Conservation (phyloP, 2,113 vertebrate genomes). For the Montifringilla adamsi region DNA sequence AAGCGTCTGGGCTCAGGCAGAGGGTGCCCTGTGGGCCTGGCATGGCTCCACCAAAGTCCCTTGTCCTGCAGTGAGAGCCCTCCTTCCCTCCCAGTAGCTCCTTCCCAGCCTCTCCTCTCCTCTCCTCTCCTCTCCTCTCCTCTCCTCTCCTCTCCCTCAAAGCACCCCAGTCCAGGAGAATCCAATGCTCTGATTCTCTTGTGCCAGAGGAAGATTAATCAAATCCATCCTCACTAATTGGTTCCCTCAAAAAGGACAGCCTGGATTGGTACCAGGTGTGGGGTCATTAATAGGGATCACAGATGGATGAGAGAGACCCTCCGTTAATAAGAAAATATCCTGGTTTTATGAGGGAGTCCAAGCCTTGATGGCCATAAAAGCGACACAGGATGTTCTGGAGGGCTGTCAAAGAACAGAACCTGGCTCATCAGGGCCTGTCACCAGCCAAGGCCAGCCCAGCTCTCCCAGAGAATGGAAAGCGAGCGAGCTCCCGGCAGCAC, state of each 20-base stretch:
- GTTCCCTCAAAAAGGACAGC: background rate
- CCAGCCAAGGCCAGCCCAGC: conserved; percentile 10
- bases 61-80: fast-evolving
- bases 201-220: background rate
- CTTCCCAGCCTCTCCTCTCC: background rate
- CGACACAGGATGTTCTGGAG: background rate
- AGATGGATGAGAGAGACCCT: background rate
- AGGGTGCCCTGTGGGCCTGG: background rate
- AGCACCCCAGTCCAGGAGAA: background rate
- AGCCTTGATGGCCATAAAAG: background rate
- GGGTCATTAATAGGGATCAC: background rate
- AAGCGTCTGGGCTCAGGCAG: background rate
- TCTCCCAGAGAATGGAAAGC: background rate
- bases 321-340: background rate
- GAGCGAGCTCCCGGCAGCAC: background rate
- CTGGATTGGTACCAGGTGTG: background rate
- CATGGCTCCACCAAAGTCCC: too few species aligned
- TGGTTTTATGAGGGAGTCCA: background rate
- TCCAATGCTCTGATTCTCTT: background rate
- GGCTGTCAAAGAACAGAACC: background rate
- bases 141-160: background rate
- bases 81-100: background rate
- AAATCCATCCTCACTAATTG: background rate
- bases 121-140: background rate
- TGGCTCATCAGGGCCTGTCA: conserved; percentile 9